These are phyloP conservation scores for Sandelia bainsii DNA, from an alignment of 2,797 vertebrate genomes.

Conservation along the genomic window DNA sequence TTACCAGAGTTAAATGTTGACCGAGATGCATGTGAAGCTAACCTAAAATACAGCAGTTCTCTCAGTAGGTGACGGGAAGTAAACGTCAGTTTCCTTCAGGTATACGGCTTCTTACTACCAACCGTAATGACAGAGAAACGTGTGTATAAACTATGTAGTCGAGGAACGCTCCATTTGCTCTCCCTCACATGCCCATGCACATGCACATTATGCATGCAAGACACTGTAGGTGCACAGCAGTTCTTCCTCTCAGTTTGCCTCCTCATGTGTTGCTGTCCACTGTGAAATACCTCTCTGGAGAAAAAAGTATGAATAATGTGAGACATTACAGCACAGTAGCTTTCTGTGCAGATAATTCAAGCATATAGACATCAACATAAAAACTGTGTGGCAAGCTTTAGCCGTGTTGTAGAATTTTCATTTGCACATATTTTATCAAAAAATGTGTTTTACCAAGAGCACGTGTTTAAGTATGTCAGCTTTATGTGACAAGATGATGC, in stretches of 20 bases:
- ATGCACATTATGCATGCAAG: slow-evolving; percentile 23
- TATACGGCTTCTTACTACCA: slow-evolving; percentile 14
- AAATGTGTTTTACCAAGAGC: background rate
- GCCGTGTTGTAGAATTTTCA: background rate
- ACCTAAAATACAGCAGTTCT: slow-evolving; percentile 30
- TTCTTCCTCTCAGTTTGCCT: slow-evolving; percentile 35
- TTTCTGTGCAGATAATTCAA: slow-evolving; percentile 48
- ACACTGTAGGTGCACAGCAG: slow-evolving; percentile 24
- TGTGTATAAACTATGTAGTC: background rate
- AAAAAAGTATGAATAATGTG: slow-evolving; percentile 37
- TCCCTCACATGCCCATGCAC: too few species aligned
- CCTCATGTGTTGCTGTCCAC: slow-evolving; percentile 41
- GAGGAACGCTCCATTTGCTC: slow-evolving; percentile 44
- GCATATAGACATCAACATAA: slow-evolving; percentile 30
- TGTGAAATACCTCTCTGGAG: slow-evolving; percentile 56
- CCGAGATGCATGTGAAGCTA: slow-evolving; percentile 18
- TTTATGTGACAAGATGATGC: slow-evolving; percentile 12
- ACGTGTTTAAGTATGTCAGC: background rate
- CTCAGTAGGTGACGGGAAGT: slow-evolving; percentile 29
- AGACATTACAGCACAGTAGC: slow-evolving; percentile 25
- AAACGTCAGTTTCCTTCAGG: slow-evolving; percentile 29
- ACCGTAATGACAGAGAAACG: slow-evolving; percentile 6
- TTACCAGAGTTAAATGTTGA: slow-evolving; percentile 24
- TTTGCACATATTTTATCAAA: slow-evolving; percentile 18
- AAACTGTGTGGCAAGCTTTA: slow-evolving; percentile 15